Evolutionary conservation across 2,797 vertebrate genomes (phyloP).

Genomic region (Streptopelia turtur): DNA sequence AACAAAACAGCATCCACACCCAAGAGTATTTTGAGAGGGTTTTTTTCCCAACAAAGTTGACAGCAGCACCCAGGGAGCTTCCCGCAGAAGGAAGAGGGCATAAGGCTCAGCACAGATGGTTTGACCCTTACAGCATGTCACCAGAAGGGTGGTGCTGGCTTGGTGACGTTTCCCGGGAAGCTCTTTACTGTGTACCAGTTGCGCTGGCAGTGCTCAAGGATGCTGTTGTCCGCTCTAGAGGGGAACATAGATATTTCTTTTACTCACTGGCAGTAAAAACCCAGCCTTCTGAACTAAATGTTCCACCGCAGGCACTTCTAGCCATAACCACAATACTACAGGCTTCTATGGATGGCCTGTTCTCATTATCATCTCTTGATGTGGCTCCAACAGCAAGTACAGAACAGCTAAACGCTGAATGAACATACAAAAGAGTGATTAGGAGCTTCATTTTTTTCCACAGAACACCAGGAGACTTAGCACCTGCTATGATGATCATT

Average conservation of each 20-base stretch:
- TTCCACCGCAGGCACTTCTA: not conserved
- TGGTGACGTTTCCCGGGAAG: not conserved
- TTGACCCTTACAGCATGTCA: fast-evolving
- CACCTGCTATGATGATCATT: not conserved
- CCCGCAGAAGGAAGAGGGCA: not conserved
- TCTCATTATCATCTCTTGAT: not conserved
- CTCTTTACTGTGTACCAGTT: not conserved
- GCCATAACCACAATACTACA: not conserved
- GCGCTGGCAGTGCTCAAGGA: too few relatives aligned
- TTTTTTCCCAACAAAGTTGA: fast-evolving
- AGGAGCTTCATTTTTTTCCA: not conserved
- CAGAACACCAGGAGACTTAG: not conserved
- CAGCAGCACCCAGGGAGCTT: not conserved
- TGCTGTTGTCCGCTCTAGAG: too few relatives aligned
- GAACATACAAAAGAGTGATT: not conserved
- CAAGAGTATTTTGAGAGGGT: not conserved
- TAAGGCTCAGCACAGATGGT: not conserved
- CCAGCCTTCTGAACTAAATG: not conserved
- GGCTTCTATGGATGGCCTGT: not conserved
- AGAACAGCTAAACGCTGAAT: not conserved
- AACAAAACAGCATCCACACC: not conserved
- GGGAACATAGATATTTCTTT: not conserved
- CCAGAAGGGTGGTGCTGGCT: not conserved
- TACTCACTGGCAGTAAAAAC: not conserved
- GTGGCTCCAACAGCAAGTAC: not conserved